Evolutionary conservation across 2,888 invertebrate species (phyloP).

Genomic region (Trypoxylon attenuatum): DNA sequence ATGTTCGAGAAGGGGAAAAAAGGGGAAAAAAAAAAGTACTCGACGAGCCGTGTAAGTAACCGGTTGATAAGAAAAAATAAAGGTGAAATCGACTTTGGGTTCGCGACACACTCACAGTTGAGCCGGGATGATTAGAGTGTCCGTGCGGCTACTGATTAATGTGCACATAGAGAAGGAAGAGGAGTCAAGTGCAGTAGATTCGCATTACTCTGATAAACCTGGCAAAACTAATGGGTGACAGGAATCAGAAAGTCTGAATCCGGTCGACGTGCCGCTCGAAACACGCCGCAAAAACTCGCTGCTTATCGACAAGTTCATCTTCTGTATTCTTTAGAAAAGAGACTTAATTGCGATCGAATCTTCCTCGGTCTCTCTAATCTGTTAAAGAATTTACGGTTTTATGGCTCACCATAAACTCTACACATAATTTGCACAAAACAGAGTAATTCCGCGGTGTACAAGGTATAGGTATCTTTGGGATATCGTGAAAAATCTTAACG

Average conservation of each 20-base stretch:
- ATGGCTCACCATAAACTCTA: too few relatives aligned
- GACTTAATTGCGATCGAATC: too few relatives aligned
- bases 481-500: too few relatives aligned
- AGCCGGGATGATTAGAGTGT: slow-evolving; percentile 36
- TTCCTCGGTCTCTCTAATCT: too few relatives aligned
- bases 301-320: slow-evolving; percentile 41
- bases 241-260: slow-evolving; percentile 41
- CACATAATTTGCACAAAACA: too few relatives aligned
- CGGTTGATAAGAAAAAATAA: slow-evolving; percentile 7
- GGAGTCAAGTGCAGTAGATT: slow-evolving; percentile 24
- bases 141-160: slow-evolving; percentile 48
- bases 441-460: too few relatives aligned
- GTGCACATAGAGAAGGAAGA: slow-evolving; percentile 21
- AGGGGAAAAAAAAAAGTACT: background rate
- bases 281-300: slow-evolving; percentile 15
- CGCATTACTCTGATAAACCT: slow-evolving; percentile 47
- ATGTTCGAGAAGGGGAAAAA: too few relatives aligned
- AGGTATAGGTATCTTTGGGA: too few relatives aligned
- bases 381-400: too few relatives aligned
- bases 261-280: background rate
- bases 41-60: background rate
- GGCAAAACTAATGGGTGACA: slow-evolving; percentile 47
- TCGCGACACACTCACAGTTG: slow-evolving; percentile 24
- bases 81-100: slow-evolving; percentile 23
- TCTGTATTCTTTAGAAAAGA: too few relatives aligned